Evolutionary conservation across 2,113 vertebrate genomes (phyloP).

Genomic region (Chionomys nivalis): DNA sequence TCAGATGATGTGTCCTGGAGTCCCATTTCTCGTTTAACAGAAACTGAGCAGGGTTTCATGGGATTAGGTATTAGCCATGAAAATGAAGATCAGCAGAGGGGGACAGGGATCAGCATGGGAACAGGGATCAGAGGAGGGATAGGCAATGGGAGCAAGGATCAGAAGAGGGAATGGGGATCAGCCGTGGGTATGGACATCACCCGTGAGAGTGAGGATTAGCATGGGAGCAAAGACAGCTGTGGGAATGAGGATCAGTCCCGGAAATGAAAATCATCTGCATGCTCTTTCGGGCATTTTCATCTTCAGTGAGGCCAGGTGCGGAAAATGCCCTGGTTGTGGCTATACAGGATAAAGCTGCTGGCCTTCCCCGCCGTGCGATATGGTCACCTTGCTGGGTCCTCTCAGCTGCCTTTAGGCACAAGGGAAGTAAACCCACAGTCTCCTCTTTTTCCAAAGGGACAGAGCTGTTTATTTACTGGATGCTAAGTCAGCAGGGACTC

Average conservation of each 20-base stretch:
- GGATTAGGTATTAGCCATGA: neutral
- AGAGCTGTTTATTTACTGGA: fast-evolving
- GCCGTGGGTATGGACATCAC: neutral
- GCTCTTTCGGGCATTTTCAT: neutral
- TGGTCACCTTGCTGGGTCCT: neutral
- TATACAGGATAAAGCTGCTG: neutral
- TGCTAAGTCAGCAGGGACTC: neutral
- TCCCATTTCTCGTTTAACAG: neutral
- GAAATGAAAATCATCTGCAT: fast-evolving
- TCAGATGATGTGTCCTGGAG: neutral
- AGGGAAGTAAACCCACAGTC: neutral
- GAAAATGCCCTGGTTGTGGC: neutral
- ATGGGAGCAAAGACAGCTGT: neutral
- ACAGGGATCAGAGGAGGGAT: neutral
- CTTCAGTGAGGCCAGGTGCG: neutral
- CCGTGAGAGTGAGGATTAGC: too few species aligned
- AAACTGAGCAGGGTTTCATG: neutral
- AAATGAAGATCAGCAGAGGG: neutral
- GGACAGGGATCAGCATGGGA: neutral
- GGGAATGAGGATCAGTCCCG: fast-evolving
- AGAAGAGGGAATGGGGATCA: neutral
- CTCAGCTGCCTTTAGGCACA: neutral
- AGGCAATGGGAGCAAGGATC: neutral
- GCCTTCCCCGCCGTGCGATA: fast-evolving
- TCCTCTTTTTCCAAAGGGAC: neutral